A percentile compares a stretch with the other conserved stretches of the same genome.
Conservation (phyloP, 2,888 invertebrate species). For the Villa cingulata region DNA sequence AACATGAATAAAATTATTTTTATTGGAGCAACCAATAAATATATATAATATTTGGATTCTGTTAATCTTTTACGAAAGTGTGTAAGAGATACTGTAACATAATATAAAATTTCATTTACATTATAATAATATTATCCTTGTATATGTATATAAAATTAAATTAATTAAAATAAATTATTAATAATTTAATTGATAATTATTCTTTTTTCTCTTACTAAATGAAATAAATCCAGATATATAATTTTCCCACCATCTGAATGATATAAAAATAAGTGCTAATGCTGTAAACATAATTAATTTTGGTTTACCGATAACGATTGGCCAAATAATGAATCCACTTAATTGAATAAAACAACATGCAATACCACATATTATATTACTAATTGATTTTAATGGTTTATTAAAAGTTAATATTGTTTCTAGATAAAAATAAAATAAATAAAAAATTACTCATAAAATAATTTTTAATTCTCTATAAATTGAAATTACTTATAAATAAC, state of each 20-base stretch:
- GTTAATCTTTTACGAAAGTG: constrained; percentile 44
- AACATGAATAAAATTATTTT: constrained; percentile 61
- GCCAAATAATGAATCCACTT: constrained; percentile 56
- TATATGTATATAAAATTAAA: no score
- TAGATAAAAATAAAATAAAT: no score
- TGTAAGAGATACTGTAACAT: constrained; percentile 35
- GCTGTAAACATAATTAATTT: constrained; percentile 47
- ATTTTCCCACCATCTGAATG: constrained; percentile 77
- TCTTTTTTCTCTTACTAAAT: constrained; percentile 23
- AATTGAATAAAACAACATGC: constrained; percentile 51
- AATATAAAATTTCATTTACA: no score
- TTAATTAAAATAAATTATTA: no score
- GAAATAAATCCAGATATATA: constrained; percentile 41
- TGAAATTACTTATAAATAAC: no score
- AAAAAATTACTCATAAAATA: no score
- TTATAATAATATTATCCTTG: no score
- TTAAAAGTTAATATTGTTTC: no score
- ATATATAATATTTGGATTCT: constrained; percentile 55
- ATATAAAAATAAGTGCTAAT: constrained; percentile 50
- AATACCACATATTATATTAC: constrained; percentile 25
- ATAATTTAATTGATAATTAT: no score
- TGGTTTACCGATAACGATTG: constrained; percentile 40
- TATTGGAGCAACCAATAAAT: constrained; percentile 57
- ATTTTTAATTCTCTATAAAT: no score
- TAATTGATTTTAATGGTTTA: constrained; percentile 20